phyloP scores from a whole-genome alignment of 2,888 invertebrate genomes.

The Drosophila robusta region DNA sequence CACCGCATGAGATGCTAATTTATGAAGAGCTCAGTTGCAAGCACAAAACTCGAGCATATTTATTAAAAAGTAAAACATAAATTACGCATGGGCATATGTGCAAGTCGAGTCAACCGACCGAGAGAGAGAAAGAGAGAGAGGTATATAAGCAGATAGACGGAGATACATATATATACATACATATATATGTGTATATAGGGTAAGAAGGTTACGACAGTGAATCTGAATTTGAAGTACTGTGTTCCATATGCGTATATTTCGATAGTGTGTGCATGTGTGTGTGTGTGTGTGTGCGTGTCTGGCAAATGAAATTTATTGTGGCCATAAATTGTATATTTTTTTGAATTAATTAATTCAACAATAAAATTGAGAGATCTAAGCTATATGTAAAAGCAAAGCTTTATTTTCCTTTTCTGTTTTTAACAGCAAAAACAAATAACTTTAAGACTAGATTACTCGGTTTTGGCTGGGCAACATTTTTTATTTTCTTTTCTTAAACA shows the following conservation, averaged over 20 bases:
- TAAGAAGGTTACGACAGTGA: neutral
- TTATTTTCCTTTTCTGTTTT: neutral
- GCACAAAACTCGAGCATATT: slow-evolving; percentile 45
- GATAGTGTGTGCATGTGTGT: slow-evolving; percentile 1
- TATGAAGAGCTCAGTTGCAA: slow-evolving; percentile 44
- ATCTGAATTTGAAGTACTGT: slow-evolving; percentile 29
- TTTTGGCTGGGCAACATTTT: no score
- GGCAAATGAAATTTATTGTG: slow-evolving; percentile 60
- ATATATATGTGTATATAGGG: neutral
- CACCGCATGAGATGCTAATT: slow-evolving; percentile 41
- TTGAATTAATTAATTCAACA: slow-evolving; percentile 72
- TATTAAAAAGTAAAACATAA: slow-evolving; percentile 61
- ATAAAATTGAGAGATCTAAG: slow-evolving; percentile 50
- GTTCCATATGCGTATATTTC: slow-evolving; percentile 18
- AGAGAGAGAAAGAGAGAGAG: neutral
- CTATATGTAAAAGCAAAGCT: neutral
- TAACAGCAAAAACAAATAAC: neutral
- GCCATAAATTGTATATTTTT: slow-evolving; percentile 71
- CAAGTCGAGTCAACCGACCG: slow-evolving; percentile 27
- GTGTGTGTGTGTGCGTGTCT: slow-evolving; percentile 19
- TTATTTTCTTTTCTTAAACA: no score
- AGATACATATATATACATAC: neutral
- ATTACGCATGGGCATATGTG: slow-evolving; percentile 65
- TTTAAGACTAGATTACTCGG: neutral
- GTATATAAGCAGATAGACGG: neutral